phyloP scores from a whole-genome alignment of 2,113 vertebrate species.

The Thermophis baileyi region DNA sequence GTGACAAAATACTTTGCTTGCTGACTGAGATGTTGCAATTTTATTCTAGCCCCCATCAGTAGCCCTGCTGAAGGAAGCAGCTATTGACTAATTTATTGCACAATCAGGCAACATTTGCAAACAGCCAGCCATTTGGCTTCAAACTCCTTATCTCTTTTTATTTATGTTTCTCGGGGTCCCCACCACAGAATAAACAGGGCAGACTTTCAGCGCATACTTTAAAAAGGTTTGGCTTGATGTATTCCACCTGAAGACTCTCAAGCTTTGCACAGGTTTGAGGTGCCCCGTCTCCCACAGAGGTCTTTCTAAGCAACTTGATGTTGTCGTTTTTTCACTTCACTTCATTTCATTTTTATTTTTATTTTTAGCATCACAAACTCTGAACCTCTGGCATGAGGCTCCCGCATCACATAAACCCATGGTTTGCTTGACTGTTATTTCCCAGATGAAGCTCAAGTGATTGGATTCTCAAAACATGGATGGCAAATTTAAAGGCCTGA shows the following conservation, averaged over 20 bases:
- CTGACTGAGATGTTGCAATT: background rate
- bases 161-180: background rate
- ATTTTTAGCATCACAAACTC: background rate
- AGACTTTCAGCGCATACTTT: background rate
- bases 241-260: background rate
- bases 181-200: background rate
- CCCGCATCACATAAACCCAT: background rate
- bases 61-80: background rate
- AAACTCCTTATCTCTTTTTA: background rate
- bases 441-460: background rate
- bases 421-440: background rate
- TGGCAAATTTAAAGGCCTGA: background rate
- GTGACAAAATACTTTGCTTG: background rate
- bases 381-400: background rate
- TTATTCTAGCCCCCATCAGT: background rate
- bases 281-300: background rate
- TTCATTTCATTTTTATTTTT: background rate
- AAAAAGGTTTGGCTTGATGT: background rate
- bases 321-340: background rate
- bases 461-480: background rate
- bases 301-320: background rate
- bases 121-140: background rate
- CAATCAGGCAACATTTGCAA: background rate
- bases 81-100: background rate
- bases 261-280: background rate